A percentile compares a stretch with the other conserved stretches of the same genome.
These are phyloP conservation scores for Antrozous pallidus DNA, from an alignment of 2,797 vertebrate genomes.

Conservation along the genomic window DNA sequence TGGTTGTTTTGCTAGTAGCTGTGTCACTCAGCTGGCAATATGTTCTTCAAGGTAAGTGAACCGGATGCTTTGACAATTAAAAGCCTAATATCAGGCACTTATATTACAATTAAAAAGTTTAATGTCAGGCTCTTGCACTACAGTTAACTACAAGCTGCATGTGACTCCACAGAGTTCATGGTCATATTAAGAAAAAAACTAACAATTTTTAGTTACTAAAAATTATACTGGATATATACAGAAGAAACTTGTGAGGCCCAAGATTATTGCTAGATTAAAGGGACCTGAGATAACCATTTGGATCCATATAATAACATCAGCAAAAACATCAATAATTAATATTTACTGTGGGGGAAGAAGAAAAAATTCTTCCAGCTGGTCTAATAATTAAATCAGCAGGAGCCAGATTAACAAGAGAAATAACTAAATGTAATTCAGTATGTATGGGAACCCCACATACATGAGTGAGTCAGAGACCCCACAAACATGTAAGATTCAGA, in stretches of 20 bases:
- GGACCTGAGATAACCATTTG: not conserved
- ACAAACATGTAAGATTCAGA: not conserved
- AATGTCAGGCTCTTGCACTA: not conserved
- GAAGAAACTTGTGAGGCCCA: not conserved
- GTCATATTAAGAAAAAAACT: not conserved
- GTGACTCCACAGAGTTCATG: not conserved
- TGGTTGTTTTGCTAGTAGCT: not conserved
- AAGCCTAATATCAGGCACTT: not conserved
- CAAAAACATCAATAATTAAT: not conserved
- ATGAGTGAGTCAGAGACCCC: not conserved
- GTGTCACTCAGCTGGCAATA: not conserved
- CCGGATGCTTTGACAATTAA: not conserved
- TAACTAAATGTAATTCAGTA: not conserved
- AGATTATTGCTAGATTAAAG: not conserved
- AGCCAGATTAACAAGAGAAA: not conserved
- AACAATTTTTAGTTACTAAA: not conserved
- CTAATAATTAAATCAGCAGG: not conserved
- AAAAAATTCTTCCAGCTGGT: not conserved
- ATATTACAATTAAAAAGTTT: not conserved
- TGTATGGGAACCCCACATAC: not conserved
- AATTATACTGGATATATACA: not conserved
- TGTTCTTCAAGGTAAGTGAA: not conserved
- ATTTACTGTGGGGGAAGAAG: not conserved
- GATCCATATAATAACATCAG: not conserved
- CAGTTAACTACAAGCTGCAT: not conserved